Conservation (phyloP, 1,140 invertebrate species). For the Drosophila bipectinata region DNA sequence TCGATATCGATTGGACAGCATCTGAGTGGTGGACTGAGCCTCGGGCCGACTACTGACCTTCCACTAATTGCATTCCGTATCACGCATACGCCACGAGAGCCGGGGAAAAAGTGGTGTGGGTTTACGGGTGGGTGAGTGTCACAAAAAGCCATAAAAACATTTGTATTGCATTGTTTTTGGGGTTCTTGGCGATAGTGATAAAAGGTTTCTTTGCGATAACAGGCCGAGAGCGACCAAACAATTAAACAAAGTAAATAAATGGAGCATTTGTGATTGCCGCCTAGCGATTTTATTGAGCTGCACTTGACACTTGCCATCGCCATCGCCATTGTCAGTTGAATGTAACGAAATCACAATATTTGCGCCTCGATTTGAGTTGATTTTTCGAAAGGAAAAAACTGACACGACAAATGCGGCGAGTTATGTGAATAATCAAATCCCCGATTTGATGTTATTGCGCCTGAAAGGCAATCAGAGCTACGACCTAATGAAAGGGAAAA, state of each 20-base stretch:
- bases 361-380: constrained; percentile 52
- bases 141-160: constrained; percentile 23
- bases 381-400: constrained; percentile 46
- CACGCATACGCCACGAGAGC: constrained; percentile 33
- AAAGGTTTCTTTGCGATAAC: constrained; percentile 27
- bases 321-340: constrained; percentile 9
- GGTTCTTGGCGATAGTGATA: constrained; percentile 25
- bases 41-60: constrained; percentile 28
- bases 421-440: constrained; percentile 37
- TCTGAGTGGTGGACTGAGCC: neutral
- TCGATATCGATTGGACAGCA: constrained; percentile 16
- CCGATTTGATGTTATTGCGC: constrained; percentile 59
- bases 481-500: constrained; percentile 21
- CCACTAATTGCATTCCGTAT: constrained; percentile 38
- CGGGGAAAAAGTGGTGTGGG: constrained; percentile 5
- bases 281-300: constrained; percentile 26
- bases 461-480: constrained; percentile 56
- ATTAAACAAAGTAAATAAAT: constrained; percentile 38
- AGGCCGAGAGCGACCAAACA: constrained; percentile 13
- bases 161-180: constrained; percentile 14
- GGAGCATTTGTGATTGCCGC: constrained; percentile 15
- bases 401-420: constrained; percentile 58
- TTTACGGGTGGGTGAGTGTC: constrained; percentile 1
- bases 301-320: constrained; percentile 41
- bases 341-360: constrained; percentile 69